Base-by-base conservation (phyloP, 2,113 vertebrate species). In the Verasper variegatus region DNA sequence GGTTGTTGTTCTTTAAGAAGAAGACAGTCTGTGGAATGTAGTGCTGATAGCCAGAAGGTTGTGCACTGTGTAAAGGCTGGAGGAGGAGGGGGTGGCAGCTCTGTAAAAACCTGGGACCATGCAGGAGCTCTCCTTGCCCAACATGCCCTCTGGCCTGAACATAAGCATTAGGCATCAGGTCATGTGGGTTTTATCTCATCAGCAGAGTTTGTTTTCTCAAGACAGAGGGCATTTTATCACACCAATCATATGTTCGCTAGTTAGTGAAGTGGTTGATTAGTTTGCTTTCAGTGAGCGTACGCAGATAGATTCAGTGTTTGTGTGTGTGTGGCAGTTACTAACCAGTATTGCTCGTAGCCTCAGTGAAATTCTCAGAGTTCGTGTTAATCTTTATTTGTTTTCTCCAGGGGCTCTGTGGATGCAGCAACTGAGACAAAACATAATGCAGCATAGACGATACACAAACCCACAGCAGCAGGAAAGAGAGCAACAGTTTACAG, bases 41-140 rank as follows among this genome's bases (percentile, higher is more conserved):
- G 81, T 70, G 69, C 78, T 90, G 89, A 92, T 92, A 92, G 90
- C 90, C 88, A 89, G 89, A 89, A 92, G 90, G 91, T 90, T 92
- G 89, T 82, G 81, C 71, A 61, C 82, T 76, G 82, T 92, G 90
- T 89, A 84, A 88, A 81, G 54, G 79, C 68, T 77, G 80, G 20
- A 73, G 62, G 68, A 66, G 62, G 71, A 60, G 58, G 78, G 55
- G 66, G 58, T 37, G 54, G 71, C 63, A 60, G 75, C 66, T 81
- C 58, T 80, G 81, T 87, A 68, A 82, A 31, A 76, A 68, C 79
- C 66, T 82, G 71, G 76, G 77, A 86, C 82, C 82, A 78, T 86
- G 78, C 74, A 79, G 49, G 57, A 61, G 85, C 75, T 85, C 47
- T 80, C 65, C 78, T 88, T 83, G 69, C 86, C 84, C 79, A 87